phyloP scores from a whole-genome alignment of 2,888 invertebrate genomes.

The Cheilosia vulpina region DNA sequence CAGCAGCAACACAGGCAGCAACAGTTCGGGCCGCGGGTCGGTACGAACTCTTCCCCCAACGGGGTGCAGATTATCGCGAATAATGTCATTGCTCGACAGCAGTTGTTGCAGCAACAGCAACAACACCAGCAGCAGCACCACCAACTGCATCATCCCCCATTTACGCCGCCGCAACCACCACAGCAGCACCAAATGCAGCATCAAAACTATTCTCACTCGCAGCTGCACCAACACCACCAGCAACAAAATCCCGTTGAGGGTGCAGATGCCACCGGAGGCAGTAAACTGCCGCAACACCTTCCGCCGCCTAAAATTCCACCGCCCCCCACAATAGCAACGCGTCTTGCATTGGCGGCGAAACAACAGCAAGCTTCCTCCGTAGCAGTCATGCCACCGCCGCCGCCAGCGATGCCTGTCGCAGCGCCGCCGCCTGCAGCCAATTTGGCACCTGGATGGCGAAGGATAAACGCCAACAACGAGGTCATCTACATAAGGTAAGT shows the following conservation, averaged over 20 bases:
- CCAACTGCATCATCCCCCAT: slow-evolving; percentile 65
- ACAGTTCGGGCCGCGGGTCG: slow-evolving; percentile 80
- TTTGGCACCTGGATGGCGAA: slow-evolving; percentile 91
- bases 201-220: slow-evolving; percentile 71
- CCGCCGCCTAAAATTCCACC: slow-evolving; percentile 69
- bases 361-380: slow-evolving; percentile 62
- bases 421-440: slow-evolving; percentile 79
- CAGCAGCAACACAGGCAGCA: slow-evolving; percentile 73
- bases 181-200: slow-evolving; percentile 72
- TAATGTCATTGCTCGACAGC: slow-evolving; percentile 76
- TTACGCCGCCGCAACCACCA: slow-evolving; percentile 75
- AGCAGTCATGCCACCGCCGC: slow-evolving; percentile 41
- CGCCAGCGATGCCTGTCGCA: slow-evolving; percentile 45
- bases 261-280: slow-evolving; percentile 75
- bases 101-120: slow-evolving; percentile 58
- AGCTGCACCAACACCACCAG: slow-evolving; percentile 72
- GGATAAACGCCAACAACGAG: slow-evolving; percentile 88
- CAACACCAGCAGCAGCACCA: slow-evolving; percentile 70
- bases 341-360: slow-evolving; percentile 57
- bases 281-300: slow-evolving; percentile 75
- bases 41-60: slow-evolving; percentile 76
- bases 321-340: slow-evolving; percentile 78
- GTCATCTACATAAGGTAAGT: slow-evolving; percentile 91
- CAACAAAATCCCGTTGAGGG: slow-evolving; percentile 75
- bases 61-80: slow-evolving; percentile 76